Base-by-base conservation (phyloP, 1,140 invertebrate genomes). In the Nomia melanderi region DNA sequence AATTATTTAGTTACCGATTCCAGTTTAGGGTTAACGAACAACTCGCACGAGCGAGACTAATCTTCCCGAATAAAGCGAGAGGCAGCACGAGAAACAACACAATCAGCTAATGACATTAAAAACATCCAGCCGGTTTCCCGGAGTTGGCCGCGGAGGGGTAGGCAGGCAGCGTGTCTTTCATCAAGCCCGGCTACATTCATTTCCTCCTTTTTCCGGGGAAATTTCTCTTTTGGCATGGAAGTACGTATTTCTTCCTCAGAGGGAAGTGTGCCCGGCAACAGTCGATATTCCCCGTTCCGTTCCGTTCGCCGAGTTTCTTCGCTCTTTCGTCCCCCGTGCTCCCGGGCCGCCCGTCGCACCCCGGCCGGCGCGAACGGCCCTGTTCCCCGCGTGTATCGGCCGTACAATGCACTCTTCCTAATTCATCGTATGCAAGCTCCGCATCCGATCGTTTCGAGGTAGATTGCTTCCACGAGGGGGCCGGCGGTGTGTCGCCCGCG, bases 31-130 rank as follows among this genome's bases (percentile, higher is more conserved):
- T n/a, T 36, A 36, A 36, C 33, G 33, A 36, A 36, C 8, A n/a
- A n/a, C n/a, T n/a, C n/a, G n/a, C n/a, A n/a, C n/a, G n/a, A n/a
- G n/a, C n/a, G n/a, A n/a, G n/a, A n/a, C n/a, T n/a, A n/a, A n/a
- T n/a, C n/a, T n/a, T n/a, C n/a, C n/a, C n/a, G n/a, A n/a, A n/a
- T n/a, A n/a, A n/a, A n/a, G n/a, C n/a, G n/a, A n/a, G n/a, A n/a
- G n/a, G n/a, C n/a, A n/a, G n/a, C n/a, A n/a, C n/a, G n/a, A n/a
- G 8, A 36, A 36, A 8, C 2, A n/a, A 50, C 47, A 65, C 60
- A 63, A 73, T 73, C 31, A 73, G 29, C 70, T 73, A 73, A 73
- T 73, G 71, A 66, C 20, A 74, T 74, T 74, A 66, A 74, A 36
- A 31, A 44, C 23, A 23, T 53, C 63, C 29, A 57, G 41, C 20